These are phyloP conservation scores for Microtus montanus DNA, from an alignment of 2,113 vertebrate species.

Conservation along the genomic window DNA sequence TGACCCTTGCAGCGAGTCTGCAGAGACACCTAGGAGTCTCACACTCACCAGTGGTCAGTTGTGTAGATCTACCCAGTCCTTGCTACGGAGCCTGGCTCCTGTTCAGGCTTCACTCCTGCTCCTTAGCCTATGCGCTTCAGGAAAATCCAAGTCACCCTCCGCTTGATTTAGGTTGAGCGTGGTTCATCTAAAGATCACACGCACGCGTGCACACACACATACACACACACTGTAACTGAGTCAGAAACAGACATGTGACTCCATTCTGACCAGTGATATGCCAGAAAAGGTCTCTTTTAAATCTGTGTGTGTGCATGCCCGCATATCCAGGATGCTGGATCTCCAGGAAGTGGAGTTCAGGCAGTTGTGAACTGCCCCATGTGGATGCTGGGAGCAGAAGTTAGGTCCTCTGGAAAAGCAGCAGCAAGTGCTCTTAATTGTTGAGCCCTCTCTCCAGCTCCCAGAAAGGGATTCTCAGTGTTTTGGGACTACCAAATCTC, in stretches of 20 bases:
- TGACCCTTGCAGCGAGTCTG: neutral
- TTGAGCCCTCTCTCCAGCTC: no score
- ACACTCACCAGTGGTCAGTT: neutral
- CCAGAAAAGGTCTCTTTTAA: neutral
- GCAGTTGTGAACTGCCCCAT: no score
- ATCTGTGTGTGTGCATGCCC: neutral
- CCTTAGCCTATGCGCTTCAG: neutral
- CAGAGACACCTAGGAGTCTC: neutral
- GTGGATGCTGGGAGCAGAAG: no score
- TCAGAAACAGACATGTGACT: neutral
- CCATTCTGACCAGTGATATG: neutral
- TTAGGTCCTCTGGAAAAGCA: no score
- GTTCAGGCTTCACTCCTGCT: neutral
- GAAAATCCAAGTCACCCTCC: neutral
- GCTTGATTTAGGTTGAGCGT: neutral
- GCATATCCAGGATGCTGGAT: neutral
- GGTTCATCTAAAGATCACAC: neutral
- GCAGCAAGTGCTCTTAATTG: no score
- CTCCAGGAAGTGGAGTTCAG: neutral
- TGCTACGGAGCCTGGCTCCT: neutral
- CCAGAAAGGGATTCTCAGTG: neutral
- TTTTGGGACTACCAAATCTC: neutral
- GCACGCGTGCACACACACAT: no score
- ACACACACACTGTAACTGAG: neutral
- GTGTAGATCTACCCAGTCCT: neutral